Conservation (phyloP, 2,113 vertebrate genomes). For the Candoia aspera region DNA sequence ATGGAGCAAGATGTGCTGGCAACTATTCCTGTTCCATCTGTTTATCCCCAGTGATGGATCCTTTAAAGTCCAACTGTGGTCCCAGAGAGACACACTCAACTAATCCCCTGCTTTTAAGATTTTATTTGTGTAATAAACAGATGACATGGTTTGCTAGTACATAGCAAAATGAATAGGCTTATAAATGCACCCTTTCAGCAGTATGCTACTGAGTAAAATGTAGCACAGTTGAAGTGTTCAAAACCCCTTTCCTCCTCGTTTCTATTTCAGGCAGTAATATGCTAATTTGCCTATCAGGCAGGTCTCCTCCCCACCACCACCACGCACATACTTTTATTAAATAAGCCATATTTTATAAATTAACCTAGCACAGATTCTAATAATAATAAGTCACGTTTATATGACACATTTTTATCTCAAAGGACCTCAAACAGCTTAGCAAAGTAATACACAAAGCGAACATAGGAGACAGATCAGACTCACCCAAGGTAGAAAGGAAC, state of each 20-base stretch:
- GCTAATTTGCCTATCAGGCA: conserved; percentile 60
- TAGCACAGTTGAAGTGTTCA: conserved; percentile 51
- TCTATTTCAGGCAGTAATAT: conserved; percentile 65
- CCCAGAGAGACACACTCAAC: conserved; percentile 51
- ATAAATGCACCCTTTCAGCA: conserved; percentile 67
- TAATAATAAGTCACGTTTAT: conserved; percentile 48
- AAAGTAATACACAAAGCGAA: neutral
- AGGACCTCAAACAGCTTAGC: conserved; percentile 28
- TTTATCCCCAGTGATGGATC: conserved; percentile 52
- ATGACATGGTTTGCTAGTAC: conserved; percentile 60
- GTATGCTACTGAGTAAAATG: conserved; percentile 51
- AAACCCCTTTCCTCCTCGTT: conserved; percentile 53
- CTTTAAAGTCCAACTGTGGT: conserved; percentile 56
- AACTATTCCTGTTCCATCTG: conserved; percentile 50
- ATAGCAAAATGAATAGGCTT: conserved; percentile 64
- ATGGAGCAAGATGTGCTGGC: conserved; percentile 10
- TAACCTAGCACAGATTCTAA: conserved; percentile 63
- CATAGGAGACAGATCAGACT: neutral
- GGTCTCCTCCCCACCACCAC: conserved; percentile 23
- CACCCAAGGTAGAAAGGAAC: rapidly evolving
- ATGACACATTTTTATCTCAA: conserved; percentile 22
- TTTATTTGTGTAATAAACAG: conserved; percentile 67
- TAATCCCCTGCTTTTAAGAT: conserved; percentile 61
- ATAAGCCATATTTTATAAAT: conserved; percentile 67
- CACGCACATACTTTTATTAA: conserved; percentile 18